Percentiles rank a stretch among this genome's conserved stretches.
Conservation (phyloP, 2,888 invertebrate genomes). For the Pecten maximus region DNA sequence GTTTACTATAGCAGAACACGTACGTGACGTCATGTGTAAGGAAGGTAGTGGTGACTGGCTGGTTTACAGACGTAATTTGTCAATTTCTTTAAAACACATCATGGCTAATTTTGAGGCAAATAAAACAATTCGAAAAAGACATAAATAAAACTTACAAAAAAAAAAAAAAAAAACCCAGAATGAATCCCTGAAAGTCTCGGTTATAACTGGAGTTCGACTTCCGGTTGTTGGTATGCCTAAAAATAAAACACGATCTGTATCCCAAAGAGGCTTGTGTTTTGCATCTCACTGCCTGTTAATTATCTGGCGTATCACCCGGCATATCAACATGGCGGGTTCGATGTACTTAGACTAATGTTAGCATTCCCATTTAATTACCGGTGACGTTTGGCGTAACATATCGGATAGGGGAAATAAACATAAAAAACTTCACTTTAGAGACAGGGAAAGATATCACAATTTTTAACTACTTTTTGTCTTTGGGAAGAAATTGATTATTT, state of each 20-base stretch:
- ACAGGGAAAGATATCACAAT: neutral
- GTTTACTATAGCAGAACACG: no score
- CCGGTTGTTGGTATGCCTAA: neutral
- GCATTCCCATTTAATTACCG: neutral
- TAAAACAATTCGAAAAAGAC: no score
- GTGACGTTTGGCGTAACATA: neutral
- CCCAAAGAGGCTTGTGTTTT: neutral
- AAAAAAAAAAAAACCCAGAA: no score
- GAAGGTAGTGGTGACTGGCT: no score
- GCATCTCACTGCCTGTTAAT: neutral
- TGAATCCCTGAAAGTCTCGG: no score
- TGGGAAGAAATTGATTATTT: conserved; percentile 1
- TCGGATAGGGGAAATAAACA: conserved; percentile 8
- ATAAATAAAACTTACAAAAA: no score
- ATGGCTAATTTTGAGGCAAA: no score
- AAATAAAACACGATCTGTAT: neutral
- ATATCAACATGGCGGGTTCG: conserved; percentile 31
- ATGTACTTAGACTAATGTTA: neutral
- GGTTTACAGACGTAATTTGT: no score
- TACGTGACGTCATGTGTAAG: no score
- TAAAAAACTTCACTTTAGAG: neutral
- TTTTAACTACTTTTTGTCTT: neutral
- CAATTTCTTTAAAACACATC: no score
- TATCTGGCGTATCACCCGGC: neutral
- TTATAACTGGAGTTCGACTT: no score